Percentiles rank a stretch among this genome's conserved stretches.
Evolutionary conservation across 2,888 invertebrate genomes (phyloP).

Genomic region (Alviniconcha strummeri): DNA sequence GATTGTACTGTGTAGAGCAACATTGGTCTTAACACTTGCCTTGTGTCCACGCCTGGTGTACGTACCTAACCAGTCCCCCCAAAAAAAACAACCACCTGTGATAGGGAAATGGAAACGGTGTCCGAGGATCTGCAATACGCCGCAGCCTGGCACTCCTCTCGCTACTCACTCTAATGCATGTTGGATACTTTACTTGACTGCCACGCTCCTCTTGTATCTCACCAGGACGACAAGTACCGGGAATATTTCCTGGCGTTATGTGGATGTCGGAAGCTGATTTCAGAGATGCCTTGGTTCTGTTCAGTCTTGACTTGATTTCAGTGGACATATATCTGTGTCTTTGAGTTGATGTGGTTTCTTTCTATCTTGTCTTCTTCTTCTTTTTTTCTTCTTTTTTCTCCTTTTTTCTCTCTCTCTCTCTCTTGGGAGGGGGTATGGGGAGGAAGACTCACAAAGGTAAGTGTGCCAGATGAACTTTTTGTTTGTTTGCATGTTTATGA

Average conservation of each 20-base stretch:
- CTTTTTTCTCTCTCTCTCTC: not conserved
- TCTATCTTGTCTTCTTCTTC: not conserved
- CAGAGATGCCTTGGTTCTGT: slow-evolving; percentile 27
- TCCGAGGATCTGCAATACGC: not conserved
- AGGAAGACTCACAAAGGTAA: not conserved
- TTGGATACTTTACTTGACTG: not conserved
- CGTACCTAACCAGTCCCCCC: not conserved
- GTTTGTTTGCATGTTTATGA: no score
- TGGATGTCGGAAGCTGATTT: slow-evolving; percentile 15
- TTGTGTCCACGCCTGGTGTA: not conserved
- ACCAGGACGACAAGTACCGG: not conserved
- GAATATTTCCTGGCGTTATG: not conserved
- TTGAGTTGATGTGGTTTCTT: not conserved
- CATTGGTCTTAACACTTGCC: slow-evolving; percentile 14
- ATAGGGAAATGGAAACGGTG: slow-evolving; percentile 7
- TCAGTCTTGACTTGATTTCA: not conserved
- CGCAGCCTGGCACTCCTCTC: not conserved
- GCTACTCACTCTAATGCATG: slow-evolving; percentile 6
- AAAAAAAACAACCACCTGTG: slow-evolving; percentile 14
- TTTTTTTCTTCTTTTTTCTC: not conserved
- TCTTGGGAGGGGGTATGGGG: not conserved
- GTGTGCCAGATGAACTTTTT: no score
- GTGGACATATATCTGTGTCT: not conserved
- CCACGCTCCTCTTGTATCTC: not conserved
- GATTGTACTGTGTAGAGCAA: slow-evolving; percentile 21